Base-by-base conservation (phyloP, 53 echinoderm and acorn worm genomes). In the Hippasteria phrygiana region DNA sequence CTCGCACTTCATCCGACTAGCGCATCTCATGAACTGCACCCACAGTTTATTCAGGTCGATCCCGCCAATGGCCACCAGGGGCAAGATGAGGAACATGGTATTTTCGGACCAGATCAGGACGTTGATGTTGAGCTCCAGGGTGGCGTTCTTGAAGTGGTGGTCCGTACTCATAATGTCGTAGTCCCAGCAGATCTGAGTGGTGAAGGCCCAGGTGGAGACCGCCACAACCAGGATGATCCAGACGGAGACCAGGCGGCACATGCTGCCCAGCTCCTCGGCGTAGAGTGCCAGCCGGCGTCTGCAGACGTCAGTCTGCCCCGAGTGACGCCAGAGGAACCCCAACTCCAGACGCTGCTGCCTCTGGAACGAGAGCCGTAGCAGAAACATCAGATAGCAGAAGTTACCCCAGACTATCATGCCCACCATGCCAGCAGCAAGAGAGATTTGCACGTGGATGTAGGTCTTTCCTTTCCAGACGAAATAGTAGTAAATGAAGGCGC, bases 181-280 rank as follows among this genome's bases (percentile, higher is more conserved):
- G 78, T 90, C 89, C 93, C 95, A 92, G 16, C 87, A 88, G 20
- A 93, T 76, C 76, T 91, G 93, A 4, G 91, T 91, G 45, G 95
- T 90, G 33, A 92, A 32, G 12, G 73, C 87, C 78, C 91, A 88
- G 13, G 91, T 83, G 32, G 43, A 71, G 32, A 93, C 45, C 0
- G 93, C 83, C 55, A 91, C 80, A 18, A 89, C 77, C 55, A 92
- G 32, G 48, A 93, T 90, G 91, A 92, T 91, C 87, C 92, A 95
- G 4, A 78, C 72, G n/a, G 76, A 87, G 48, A 81, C 86, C 39
- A 93, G 90, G 47, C 83, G 80, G 51, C 78, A 73, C 41, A 92
- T 71, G 78, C 91, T 92, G 43, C 79, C 73, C 33, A 93, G 93
- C 43, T 95, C 95, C 26, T 91, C 79, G 16, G 90, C 72, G 7